Conservation (phyloP, 2,888 invertebrate species). For the Eilema caniola region DNA sequence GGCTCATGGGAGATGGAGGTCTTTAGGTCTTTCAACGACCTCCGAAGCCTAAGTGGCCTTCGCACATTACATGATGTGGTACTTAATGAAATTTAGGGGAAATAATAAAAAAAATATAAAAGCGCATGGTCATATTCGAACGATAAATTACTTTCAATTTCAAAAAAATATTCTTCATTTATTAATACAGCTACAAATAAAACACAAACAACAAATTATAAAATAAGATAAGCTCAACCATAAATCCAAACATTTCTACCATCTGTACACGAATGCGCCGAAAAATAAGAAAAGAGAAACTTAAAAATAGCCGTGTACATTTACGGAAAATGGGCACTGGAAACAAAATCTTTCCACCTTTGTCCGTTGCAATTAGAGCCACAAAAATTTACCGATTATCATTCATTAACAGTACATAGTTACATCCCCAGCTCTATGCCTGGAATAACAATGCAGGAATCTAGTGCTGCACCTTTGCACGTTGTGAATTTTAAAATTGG, state of each 20-base stretch:
- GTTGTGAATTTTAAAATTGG: slow-evolving; percentile 62
- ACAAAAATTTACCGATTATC: slow-evolving; percentile 49
- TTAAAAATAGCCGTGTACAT: slow-evolving; percentile 28
- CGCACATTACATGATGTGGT: no score
- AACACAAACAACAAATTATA: neutral
- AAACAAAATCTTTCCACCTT: slow-evolving; percentile 40
- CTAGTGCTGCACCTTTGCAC: slow-evolving; percentile 62
- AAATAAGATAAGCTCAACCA: neutral
- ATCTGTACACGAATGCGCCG: neutral
- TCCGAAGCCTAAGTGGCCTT: no score
- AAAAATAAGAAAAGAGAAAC: slow-evolving; percentile 12
- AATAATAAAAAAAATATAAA: neutral
- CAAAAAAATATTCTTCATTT: neutral
- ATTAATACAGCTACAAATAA: neutral
- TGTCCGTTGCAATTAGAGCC: slow-evolving; percentile 45
- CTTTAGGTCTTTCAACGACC: no score
- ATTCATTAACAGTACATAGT: slow-evolving; percentile 53
- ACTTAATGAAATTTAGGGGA: neutral
- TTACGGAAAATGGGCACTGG: slow-evolving; percentile 23
- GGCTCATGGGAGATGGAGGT: no score
- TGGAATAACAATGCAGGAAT: slow-evolving; percentile 65
- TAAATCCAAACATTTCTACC: neutral
- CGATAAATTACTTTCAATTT: neutral
- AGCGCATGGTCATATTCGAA: no score
- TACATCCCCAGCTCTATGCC: slow-evolving; percentile 48